Evolutionary conservation across 2,888 invertebrate genomes (phyloP).

Genomic region (Scotopteryx bipunctaria): DNA sequence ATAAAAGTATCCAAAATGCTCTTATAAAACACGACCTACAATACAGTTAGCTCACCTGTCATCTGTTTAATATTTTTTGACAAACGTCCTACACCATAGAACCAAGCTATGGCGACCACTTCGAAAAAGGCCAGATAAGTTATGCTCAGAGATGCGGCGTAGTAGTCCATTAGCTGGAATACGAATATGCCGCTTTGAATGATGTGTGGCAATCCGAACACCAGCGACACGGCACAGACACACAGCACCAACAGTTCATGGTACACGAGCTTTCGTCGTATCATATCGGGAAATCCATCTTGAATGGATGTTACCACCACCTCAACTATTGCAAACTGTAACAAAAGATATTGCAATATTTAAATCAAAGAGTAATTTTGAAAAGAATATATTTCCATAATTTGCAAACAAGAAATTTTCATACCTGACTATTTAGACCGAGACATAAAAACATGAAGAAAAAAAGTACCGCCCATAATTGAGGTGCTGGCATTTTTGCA

Average conservation of each 20-base stretch:
- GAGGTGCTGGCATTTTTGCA: slow-evolving; percentile 95
- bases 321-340: slow-evolving; percentile 96
- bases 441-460: slow-evolving; percentile 95
- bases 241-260: slow-evolving; percentile 93
- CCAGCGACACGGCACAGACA: slow-evolving; percentile 91
- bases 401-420: slow-evolving; percentile 64
- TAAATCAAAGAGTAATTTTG: too few relatives aligned
- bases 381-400: too few relatives aligned
- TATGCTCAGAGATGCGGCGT: slow-evolving; percentile 95
- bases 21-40: too few relatives aligned
- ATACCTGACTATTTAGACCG: slow-evolving; percentile 93
- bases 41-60: slow-evolving; percentile 91
- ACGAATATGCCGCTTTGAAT: slow-evolving; percentile 96
- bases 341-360: not conserved
- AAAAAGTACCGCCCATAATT: slow-evolving; percentile 94
- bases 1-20: too few relatives aligned
- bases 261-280: slow-evolving; percentile 90
- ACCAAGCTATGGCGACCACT: slow-evolving; percentile 95
- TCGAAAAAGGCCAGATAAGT: slow-evolving; percentile 97
- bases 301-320: slow-evolving; percentile 97
- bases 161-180: slow-evolving; percentile 96
- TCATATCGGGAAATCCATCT: slow-evolving; percentile 95
- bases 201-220: slow-evolving; percentile 94
- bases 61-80: slow-evolving; percentile 94
- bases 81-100: slow-evolving; percentile 92